Conservation (phyloP, 35 echinoderm and acorn worm species). For the Holothuria glaberrima region DNA sequence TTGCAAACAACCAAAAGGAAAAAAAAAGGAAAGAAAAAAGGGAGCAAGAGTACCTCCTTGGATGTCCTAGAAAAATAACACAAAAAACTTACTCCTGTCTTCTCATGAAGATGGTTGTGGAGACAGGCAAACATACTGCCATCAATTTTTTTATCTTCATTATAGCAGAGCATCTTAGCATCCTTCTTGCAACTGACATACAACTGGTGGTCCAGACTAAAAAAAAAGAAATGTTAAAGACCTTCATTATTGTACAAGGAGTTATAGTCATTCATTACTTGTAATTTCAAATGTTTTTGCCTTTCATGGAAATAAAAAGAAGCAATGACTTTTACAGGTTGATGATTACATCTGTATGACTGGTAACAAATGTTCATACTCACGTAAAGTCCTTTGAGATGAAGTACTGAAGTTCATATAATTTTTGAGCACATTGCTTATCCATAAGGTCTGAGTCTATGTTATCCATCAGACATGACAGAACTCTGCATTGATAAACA, state of each 20-base stretch:
- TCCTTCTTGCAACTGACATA: slow-evolving; percentile 75
- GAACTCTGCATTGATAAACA: slow-evolving; percentile 50
- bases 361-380: slow-evolving; percentile 3
- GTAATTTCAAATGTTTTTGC: too few species aligned
- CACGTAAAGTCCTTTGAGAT: slow-evolving; percentile 93
- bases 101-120: slow-evolving; percentile 74
- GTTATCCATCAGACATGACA: slow-evolving; percentile 92
- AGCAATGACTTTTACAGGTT: too few species aligned
- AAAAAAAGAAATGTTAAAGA: neutral
- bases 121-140: slow-evolving; percentile 85
- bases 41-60: too few species aligned
- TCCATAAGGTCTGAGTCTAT: slow-evolving; percentile 80
- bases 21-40: too few species aligned
- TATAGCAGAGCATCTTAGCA: slow-evolving; percentile 46
- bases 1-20: too few species aligned
- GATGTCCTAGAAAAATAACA: neutral
- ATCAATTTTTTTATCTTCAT: slow-evolving; percentile 14
- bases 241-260: neutral
- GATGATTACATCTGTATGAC: too few species aligned
- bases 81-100: neutral
- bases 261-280: neutral
- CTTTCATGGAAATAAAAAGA: too few species aligned
- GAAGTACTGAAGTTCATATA: slow-evolving; percentile 92
- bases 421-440: slow-evolving; percentile 67
- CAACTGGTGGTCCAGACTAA: slow-evolving; percentile 76